Evolutionary conservation across 2,888 invertebrate genomes (phyloP), one percentile per base, ranked within the genome.

Genomic region (Epinotia bilunana): DNA sequence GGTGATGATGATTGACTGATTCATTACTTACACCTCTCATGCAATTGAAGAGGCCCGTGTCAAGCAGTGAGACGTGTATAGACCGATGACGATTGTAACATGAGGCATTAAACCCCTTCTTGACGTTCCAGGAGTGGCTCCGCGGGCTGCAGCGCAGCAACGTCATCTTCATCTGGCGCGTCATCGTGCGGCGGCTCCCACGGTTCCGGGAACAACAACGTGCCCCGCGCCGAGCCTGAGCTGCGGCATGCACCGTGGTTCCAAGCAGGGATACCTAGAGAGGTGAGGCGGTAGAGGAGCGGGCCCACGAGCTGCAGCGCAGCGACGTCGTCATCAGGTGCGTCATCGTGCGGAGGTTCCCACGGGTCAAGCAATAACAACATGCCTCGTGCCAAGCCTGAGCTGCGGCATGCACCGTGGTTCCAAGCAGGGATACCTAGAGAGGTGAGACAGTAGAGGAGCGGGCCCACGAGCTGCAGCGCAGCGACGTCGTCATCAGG

Each of bases 381-480:
- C 88, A 88, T 84, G 84, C 94, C 83, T 82, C 92, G 85, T 79
- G 86, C 84, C 76, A 97, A 98, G 87, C 98, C 97, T 79, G 97
- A 97, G 84, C 95, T 98, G 98, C 95, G 98, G 64, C 96, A 97
- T 78, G 98, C 98, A 65, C 98, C 98, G 11, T 99, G 99, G 99
- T 99, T 98, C 91, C 99, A 99, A 91, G 98, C 98, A 69, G 99
- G 99, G 20, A 98, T 99, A 83, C 99, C 99, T 11, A 95, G 99
- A 95, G 99, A 96, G 91, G 93, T 90, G 49, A 70, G 76, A 2
- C n/a, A 6, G 33, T 33, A 6, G 33, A 33, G 28, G 28, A 20
- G 20, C 20, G 20, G 20, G 20, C 28, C 88, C 11, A 86, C 83
- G 0, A 86, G 87, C 13, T 90, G 91, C 78, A 91, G 92, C 64